Evolutionary conservation across 1,140 invertebrate genomes (phyloP), one percentile per base, ranked within the genome.

Genomic region (Physella acuta): DNA sequence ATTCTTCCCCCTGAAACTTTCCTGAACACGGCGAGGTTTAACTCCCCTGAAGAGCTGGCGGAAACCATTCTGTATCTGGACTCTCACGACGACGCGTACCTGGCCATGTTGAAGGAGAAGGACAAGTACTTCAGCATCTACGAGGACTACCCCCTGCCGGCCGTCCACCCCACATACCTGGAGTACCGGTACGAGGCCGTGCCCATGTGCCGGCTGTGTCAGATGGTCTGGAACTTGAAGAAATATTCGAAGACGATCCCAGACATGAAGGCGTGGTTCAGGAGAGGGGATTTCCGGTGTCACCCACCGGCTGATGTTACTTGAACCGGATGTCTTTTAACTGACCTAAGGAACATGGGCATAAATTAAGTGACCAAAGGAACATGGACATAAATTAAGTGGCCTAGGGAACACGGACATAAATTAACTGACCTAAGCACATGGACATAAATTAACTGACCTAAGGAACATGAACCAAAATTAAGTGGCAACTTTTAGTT

Each of bases 1-100:
- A n/a, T 14, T n/a, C 30, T 51, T 39, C 69, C 69, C 3, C 28
- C 24, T 20, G 64, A 36, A 0, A 64, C 56, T 2, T 67, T 67
- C 64, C 26, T 71, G 28, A 67, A 71, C 49, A 67, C 70, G 11
- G 64, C 70, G 14, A 64, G 68, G 24, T 71, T 71, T 36, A 36
- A 59, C 14, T 71, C 70, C n/a, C 63, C 63, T 1, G 52, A 67
- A 36, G 64, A 67, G 5, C 33, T 71, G 16, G 70, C 70, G 5
- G 20, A 44, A 16, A 53, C 37, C 39, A 30, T 71, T 11, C 4
- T 33, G 17, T n/a, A 53, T 26, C 58, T 71, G 14, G 55, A 67
- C 30, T 53, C 51, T 4, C 37, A 67, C 52, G 30, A 60, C 30
- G 39, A 68, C 0, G 3, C 44, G 34, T 71, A 71, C 34, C 28